phyloP scores from a whole-genome alignment of 2,888 invertebrate genomes.

The Cheilosia impressa region DNA sequence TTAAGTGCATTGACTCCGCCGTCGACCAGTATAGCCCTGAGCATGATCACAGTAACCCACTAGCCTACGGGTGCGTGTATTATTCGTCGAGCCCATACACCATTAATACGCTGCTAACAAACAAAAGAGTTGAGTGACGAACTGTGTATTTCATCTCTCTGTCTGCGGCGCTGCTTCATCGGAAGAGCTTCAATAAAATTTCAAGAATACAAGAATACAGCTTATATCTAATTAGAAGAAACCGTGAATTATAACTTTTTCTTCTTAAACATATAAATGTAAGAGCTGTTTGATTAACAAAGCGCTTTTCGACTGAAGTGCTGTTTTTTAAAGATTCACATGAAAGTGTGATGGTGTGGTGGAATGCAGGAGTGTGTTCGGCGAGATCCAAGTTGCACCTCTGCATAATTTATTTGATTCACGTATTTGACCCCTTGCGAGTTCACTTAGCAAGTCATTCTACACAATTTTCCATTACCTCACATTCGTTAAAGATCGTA shows the following conservation, averaged over 20 bases:
- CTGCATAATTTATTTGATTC: slow-evolving; percentile 59
- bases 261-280: not conserved
- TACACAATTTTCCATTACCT: slow-evolving; percentile 57
- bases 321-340: not conserved
- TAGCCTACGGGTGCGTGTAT: slow-evolving; percentile 47
- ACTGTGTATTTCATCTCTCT: slow-evolving; percentile 28
- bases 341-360: slow-evolving; percentile 4
- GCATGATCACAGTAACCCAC: slow-evolving; percentile 58
- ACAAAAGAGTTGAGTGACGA: slow-evolving; percentile 62
- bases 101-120: slow-evolving; percentile 2
- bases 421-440: slow-evolving; percentile 59
- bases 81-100: slow-evolving; percentile 10
- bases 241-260: slow-evolving; percentile 6
- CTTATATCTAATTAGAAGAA: not conserved
- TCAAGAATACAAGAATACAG: slow-evolving; percentile 4
- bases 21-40: slow-evolving; percentile 10
- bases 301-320: not conserved
- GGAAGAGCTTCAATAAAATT: slow-evolving; percentile 20
- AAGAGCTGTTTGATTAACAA: slow-evolving; percentile 26
- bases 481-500: slow-evolving; percentile 46
- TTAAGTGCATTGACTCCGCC: slow-evolving; percentile 23
- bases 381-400: slow-evolving; percentile 24
- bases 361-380: slow-evolving; percentile 19
- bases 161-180: slow-evolving; percentile 10
- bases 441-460: slow-evolving; percentile 56